Conservation (phyloP, 1,140 invertebrate genomes). For the Microplitis demolitor region DNA sequence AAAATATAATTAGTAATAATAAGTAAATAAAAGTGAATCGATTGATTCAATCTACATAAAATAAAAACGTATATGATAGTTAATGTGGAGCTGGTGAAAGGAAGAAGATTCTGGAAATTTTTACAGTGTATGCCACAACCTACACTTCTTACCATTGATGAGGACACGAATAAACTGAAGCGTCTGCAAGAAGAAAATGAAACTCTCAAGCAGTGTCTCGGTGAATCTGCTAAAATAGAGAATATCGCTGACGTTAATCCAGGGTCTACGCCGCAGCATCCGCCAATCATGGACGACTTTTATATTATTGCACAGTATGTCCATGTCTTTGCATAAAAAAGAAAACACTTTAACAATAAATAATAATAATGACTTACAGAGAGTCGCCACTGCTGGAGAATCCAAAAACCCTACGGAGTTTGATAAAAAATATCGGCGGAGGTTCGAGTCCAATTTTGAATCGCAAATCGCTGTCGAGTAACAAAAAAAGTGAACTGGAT, state of each 20-base stretch:
- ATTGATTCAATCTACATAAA: neutral
- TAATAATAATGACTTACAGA: conserved; percentile 42
- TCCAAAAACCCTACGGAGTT: conserved; percentile 73
- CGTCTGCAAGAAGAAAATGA: conserved; percentile 85
- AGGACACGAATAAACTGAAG: conserved; percentile 79
- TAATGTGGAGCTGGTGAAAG: neutral
- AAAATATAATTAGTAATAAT: too few relatives aligned
- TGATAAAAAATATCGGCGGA: conserved; percentile 79
- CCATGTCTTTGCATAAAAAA: neutral
- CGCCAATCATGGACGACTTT: conserved; percentile 89
- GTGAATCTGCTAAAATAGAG: conserved; percentile 59
- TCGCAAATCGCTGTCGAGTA: conserved; percentile 64
- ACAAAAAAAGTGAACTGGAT: conserved; percentile 52
- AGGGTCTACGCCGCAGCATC: conserved; percentile 68
- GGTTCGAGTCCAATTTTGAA: conserved; percentile 80
- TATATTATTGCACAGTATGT: conserved; percentile 86
- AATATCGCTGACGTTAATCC: conserved; percentile 64
- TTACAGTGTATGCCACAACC: conserved; percentile 80
- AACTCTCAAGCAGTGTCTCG: conserved; percentile 64
- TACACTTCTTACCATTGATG: conserved; percentile 82
- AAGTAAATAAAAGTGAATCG: conserved; percentile 6
- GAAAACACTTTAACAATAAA: neutral
- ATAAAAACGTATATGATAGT: neutral
- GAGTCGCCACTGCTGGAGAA: conserved; percentile 62
- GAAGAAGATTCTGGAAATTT: conserved; percentile 9